A percentile compares a stretch with the other conserved stretches of the same genome.
phyloP scores from a whole-genome alignment of 2,113 vertebrate species.

The Dicrurus megarhynchus region DNA sequence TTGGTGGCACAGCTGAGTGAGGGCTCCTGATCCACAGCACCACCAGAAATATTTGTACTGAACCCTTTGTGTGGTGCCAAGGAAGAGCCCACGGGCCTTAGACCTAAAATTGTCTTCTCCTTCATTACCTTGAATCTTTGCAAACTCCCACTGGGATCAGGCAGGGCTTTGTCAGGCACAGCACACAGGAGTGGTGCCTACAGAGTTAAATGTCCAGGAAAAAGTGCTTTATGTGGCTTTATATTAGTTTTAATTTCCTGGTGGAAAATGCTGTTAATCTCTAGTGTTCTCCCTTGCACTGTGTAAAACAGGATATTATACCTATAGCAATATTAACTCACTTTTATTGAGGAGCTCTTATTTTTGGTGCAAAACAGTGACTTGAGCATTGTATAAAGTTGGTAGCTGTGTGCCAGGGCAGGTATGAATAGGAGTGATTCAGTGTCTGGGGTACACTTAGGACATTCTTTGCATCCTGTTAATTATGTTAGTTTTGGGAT shows the following conservation, averaged over 20 bases:
- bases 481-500: slow-evolving; percentile 53
- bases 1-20: neutral
- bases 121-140: neutral
- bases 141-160: neutral
- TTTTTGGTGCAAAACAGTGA: slow-evolving; percentile 5
- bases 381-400: neutral
- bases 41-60: neutral
- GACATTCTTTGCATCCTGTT: neutral
- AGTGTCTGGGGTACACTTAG: neutral
- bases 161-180: neutral
- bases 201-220: slow-evolving; percentile 44
- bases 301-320: slow-evolving; percentile 46
- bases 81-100: neutral
- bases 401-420: neutral
- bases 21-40: neutral
- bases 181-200: neutral
- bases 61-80: neutral
- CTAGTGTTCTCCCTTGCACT: slow-evolving; percentile 37
- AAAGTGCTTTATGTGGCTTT: slow-evolving; percentile 34
- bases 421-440: neutral
- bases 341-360: slow-evolving; percentile 48
- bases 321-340: slow-evolving; percentile 40
- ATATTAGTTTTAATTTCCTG: slow-evolving; percentile 61
- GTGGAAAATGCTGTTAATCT: slow-evolving; percentile 52
- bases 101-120: neutral